These are phyloP conservation scores for Canis aureus DNA, from an alignment of 2,113 vertebrate genomes.

Conservation along the genomic window DNA sequence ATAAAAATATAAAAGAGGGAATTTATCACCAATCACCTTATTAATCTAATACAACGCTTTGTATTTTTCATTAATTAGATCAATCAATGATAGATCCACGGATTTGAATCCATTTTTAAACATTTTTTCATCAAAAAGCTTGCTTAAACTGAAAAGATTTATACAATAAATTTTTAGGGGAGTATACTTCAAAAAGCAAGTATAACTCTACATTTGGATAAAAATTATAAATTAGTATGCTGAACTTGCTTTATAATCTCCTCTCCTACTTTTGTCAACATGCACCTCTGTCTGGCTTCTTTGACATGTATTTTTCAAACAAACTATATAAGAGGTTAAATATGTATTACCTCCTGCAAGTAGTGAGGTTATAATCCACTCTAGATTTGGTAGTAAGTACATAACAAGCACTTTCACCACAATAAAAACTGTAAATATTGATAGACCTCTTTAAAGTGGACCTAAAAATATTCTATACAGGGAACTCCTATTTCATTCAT, in stretches of 20 bases:
- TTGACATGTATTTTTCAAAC: neutral
- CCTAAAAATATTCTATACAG: neutral
- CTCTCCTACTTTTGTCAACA: neutral
- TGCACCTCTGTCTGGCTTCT: neutral
- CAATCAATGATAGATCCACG: neutral
- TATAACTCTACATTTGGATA: neutral
- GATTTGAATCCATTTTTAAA: neutral
- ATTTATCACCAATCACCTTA: neutral
- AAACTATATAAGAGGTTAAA: neutral
- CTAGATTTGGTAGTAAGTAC: neutral
- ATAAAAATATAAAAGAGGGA: neutral
- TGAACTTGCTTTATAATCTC: neutral
- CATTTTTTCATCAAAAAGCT: neutral
- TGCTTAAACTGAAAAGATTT: neutral
- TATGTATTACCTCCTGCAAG: neutral
- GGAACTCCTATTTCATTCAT: neutral
- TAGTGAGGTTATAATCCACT: neutral
- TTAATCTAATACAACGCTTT: neutral
- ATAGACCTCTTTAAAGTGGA: neutral
- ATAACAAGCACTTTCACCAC: neutral
- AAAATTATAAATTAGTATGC: neutral
- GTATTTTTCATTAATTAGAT: neutral
- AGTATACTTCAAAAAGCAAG: neutral
- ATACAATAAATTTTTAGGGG: neutral
- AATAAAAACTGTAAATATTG: neutral